Evolutionary conservation across 2,888 invertebrate species (phyloP).

Genomic region (Sabatieria punctata): DNA sequence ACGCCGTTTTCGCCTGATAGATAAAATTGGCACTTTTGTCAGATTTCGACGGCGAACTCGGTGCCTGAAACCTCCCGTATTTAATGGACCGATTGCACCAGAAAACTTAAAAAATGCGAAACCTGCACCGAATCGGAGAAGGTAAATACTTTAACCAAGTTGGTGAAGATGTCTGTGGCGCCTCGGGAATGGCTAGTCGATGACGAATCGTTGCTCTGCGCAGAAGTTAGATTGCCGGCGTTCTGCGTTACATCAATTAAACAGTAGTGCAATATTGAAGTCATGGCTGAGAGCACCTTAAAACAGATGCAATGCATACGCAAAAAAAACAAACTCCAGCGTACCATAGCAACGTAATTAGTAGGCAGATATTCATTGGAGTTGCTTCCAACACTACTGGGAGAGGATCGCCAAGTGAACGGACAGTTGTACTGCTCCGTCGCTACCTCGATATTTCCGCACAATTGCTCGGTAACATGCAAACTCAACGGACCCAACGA

Average conservation of each 20-base stretch:
- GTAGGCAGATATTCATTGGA: conserved; percentile 11
- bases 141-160: conserved; percentile 61
- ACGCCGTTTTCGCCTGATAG: conserved; percentile 47
- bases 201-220: no score
- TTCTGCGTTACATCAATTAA: no score
- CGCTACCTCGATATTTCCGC: conserved; percentile 54
- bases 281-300: conserved; percentile 22
- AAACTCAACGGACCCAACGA: conserved; percentile 58
- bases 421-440: conserved; percentile 25
- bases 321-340: not conserved
- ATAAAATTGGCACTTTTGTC: no score
- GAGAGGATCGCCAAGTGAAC: not conserved
- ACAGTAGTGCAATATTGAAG: conserved; percentile 27
- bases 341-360: conserved; percentile 19
- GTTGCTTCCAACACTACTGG: not conserved
- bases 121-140: conserved; percentile 30
- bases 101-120: no score
- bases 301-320: conserved; percentile 1
- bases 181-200: no score
- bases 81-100: no score
- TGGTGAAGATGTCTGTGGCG: conserved; percentile 60
- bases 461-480: conserved; percentile 58
- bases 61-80: no score
- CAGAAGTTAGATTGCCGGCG: no score
- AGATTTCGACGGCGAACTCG: no score